Percentiles rank a stretch among this genome's conserved stretches.
Evolutionary conservation across 2,888 invertebrate species (phyloP).

Genomic region (Erebia aethiops): DNA sequence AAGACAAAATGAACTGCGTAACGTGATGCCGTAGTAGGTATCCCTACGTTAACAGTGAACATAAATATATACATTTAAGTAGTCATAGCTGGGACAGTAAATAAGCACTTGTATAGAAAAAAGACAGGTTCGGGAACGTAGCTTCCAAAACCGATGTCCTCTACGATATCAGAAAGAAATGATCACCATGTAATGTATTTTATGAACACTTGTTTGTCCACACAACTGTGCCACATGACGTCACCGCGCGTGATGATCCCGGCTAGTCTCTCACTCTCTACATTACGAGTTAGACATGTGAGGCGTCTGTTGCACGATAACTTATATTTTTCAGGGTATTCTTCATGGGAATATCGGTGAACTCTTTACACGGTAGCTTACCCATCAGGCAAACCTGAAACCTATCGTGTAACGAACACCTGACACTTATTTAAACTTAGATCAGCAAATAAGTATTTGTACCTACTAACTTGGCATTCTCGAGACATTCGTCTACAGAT

Average conservation of each 20-base stretch:
- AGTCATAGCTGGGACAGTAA: no score
- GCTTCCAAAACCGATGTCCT: neutral
- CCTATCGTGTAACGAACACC: no score
- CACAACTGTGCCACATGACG: constrained; percentile 23
- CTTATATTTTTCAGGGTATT: neutral
- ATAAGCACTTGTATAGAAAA: no score
- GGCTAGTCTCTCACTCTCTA: constrained; percentile 10
- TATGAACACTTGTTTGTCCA: neutral
- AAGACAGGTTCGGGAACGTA: neutral
- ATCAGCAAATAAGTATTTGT: neutral
- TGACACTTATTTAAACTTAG: neutral
- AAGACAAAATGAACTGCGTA: no score
- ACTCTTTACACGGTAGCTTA: neutral
- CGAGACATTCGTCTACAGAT: neutral
- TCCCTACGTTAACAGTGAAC: no score
- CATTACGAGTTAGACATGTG: neutral
- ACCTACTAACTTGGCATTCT: neutral
- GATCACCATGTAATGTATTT: neutral
- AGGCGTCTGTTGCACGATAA: neutral
- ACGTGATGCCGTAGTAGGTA: no score
- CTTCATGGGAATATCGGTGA: no score
- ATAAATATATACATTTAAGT: no score
- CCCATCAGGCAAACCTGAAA: no score
- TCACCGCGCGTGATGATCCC: constrained; percentile 12
- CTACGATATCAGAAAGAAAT: neutral